phyloP scores from a whole-genome alignment of 1,140 invertebrate species.

The Coptotermes formosanus region DNA sequence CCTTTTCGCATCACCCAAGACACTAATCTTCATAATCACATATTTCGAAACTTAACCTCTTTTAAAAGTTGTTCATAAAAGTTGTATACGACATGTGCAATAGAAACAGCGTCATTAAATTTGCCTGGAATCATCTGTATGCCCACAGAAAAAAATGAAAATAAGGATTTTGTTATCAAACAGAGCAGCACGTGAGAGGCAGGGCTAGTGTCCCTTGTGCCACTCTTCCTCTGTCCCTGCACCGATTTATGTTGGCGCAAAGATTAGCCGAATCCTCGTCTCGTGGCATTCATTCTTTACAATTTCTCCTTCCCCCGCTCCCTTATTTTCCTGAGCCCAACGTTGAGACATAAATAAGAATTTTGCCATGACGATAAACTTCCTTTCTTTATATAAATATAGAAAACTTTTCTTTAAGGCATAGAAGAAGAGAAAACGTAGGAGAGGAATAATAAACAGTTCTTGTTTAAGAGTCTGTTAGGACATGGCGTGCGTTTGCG shows the following conservation, averaged over 20 bases:
- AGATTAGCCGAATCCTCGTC: not conserved
- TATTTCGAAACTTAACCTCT: too few relatives aligned
- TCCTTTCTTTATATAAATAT: not conserved
- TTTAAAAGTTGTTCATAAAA: too few relatives aligned
- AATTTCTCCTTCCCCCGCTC: not conserved
- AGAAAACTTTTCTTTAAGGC: not conserved
- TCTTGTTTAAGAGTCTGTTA: not conserved
- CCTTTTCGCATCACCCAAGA: too few relatives aligned
- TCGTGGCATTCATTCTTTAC: not conserved
- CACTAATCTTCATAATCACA: too few relatives aligned
- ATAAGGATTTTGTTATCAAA: too few relatives aligned
- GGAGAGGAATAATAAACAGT: not conserved
- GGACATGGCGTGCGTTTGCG: not conserved
- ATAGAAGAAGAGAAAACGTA: not conserved
- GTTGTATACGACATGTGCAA: too few relatives aligned
- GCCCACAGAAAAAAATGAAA: too few relatives aligned
- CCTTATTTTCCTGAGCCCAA: not conserved
- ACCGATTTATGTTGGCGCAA: not conserved
- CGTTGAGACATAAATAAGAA: constrained; percentile 16
- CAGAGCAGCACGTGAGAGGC: too few relatives aligned
- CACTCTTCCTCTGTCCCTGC: not conserved
- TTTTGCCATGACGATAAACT: not conserved
- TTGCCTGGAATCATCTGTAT: too few relatives aligned
- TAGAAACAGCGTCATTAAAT: too few relatives aligned
- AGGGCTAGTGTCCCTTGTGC: not conserved